A percentile compares a stretch with the other conserved stretches of the same genome.
These are phyloP conservation scores for Hymenopus coronatus DNA, from an alignment of 2,888 invertebrate genomes.

Conservation along the genomic window DNA sequence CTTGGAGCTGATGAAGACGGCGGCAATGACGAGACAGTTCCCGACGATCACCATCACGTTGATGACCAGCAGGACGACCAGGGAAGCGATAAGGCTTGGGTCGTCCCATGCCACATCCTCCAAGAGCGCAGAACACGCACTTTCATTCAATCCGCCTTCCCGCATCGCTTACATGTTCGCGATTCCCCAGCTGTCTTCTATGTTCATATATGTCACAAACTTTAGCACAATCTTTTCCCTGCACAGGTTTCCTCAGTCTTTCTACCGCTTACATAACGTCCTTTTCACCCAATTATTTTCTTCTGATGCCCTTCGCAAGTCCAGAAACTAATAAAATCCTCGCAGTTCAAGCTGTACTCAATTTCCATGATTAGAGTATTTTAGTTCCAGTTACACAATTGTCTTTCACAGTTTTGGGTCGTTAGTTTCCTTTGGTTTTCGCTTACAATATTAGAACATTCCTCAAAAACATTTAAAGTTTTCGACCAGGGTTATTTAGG, in stretches of 20 bases:
- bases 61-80: constrained; percentile 76
- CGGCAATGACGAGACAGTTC: constrained; percentile 89
- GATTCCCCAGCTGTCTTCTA: background rate
- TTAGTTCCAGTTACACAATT: background rate
- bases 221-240: background rate
- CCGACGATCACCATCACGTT: constrained; percentile 86
- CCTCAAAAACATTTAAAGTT: background rate
- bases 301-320: background rate
- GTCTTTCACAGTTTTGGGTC: background rate
- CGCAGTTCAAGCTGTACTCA: background rate
- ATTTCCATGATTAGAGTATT: background rate
- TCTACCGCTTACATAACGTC: background rate
- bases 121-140: constrained; percentile 76
- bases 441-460: background rate
- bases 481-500: background rate
- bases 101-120: constrained; percentile 78
- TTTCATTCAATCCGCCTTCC: constrained; percentile 59
- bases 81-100: constrained; percentile 70
- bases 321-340: background rate
- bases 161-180: background rate
- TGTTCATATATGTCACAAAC: background rate
- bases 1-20: constrained; percentile 87
- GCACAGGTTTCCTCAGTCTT: no score
- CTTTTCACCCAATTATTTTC: background rate
- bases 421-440: background rate